phyloP scores from a whole-genome alignment of 35 echinoderm and acorn worm species.

The Lytechinus pictus region DNA sequence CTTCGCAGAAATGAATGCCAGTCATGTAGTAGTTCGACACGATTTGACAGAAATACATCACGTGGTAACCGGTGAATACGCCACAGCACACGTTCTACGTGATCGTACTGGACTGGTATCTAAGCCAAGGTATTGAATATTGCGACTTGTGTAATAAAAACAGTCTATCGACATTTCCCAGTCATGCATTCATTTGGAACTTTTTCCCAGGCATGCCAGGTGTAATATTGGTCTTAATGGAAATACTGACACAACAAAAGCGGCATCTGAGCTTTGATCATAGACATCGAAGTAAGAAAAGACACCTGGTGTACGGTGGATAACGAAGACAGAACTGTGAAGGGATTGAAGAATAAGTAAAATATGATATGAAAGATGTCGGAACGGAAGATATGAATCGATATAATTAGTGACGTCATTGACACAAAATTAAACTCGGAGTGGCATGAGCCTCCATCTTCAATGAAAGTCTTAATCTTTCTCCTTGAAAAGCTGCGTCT shows the following conservation, averaged over 20 bases:
- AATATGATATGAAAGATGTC: too few relatives aligned
- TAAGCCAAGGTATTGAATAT: background rate
- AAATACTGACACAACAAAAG: background rate
- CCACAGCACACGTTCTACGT: background rate
- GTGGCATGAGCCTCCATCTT: too few relatives aligned
- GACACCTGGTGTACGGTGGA: background rate
- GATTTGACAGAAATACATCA: too few relatives aligned
- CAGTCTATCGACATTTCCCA: background rate
- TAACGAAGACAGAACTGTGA: background rate
- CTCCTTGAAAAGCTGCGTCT: too few relatives aligned
- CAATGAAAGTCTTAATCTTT: too few relatives aligned
- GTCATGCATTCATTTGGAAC: background rate
- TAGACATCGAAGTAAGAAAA: background rate
- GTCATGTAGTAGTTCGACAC: too few relatives aligned
- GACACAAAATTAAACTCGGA: too few relatives aligned
- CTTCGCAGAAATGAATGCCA: too few relatives aligned
- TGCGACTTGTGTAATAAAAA: background rate
- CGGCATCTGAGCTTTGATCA: background rate
- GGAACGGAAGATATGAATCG: too few relatives aligned
- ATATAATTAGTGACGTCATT: too few relatives aligned
- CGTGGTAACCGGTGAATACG: background rate
- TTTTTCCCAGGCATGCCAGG: background rate
- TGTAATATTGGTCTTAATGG: background rate
- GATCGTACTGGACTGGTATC: background rate
- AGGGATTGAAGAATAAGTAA: background rate